These are phyloP conservation scores for Bombus pyrosoma DNA, from an alignment of 1,140 invertebrate genomes.

Conservation along the genomic window DNA sequence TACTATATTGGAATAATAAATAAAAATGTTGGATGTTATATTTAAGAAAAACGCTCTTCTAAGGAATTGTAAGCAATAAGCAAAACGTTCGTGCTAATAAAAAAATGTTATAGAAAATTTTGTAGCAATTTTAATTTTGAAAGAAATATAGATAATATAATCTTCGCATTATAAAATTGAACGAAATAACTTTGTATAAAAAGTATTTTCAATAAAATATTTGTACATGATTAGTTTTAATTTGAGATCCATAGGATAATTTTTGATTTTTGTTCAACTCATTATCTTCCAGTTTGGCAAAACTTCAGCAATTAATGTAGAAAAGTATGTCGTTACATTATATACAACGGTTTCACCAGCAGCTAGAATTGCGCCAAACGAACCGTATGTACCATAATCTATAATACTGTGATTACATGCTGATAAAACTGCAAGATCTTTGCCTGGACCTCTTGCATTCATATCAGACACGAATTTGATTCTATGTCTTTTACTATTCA, in stretches of 20 bases:
- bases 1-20: conserved; percentile 10
- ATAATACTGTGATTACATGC: conserved; percentile 87
- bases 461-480: conserved; percentile 82
- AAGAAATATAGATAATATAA: conserved; percentile 11
- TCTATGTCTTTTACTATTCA: conserved; percentile 78
- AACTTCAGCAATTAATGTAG: conserved; percentile 82
- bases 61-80: not conserved
- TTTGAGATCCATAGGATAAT: conserved; percentile 10
- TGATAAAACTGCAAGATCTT: conserved; percentile 86
- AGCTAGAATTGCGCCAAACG: conserved; percentile 86
- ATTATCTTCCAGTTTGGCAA: conserved; percentile 84
- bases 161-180: conserved; percentile 20
- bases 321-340: conserved; percentile 84
- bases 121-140: conserved; percentile 24
- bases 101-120: conserved; percentile 27
- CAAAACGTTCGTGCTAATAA: not conserved
- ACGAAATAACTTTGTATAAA: conserved; percentile 26
- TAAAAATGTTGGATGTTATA: not conserved
- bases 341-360: conserved; percentile 85
- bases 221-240: conserved; percentile 37
- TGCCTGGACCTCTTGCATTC: conserved; percentile 80
- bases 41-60: not conserved
- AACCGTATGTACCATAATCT: conserved; percentile 88
- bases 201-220: conserved; percentile 38
- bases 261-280: conserved; percentile 72